Evolutionary conservation across 2,888 invertebrate species (phyloP), one percentile per base, ranked within the genome.

Genomic region (Scaptomyza caliginosa): DNA sequence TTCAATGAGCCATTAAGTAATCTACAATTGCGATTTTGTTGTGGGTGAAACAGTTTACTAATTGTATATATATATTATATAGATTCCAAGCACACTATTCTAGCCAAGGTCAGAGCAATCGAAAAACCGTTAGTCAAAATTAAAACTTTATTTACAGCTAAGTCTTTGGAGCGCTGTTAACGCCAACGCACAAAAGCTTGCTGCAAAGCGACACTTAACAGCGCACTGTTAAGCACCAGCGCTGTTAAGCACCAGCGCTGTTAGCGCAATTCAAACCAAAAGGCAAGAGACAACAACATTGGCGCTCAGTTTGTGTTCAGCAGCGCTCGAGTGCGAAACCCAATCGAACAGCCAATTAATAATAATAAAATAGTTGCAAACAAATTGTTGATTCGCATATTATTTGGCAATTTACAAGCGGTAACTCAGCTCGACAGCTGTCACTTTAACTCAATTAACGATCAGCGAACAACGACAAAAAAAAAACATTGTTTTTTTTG

Each of bases 371-470:
- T 26, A 51, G 26, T 40, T 43, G 45, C 38, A 43, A 43, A 55
- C 26, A 57, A 67, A 62, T 58, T 39, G 40, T 67, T 54, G 54
- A 74, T 59, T 54, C 51, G 70, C 57, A 56, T 54, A 49, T 76
- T 71, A 63, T 69, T 80, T 72, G 69, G 54, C 70, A 63, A 81
- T 59, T 73, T 42, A 51, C 42, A 54, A 48, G 45, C 21, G 76
- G 66, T 55, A 59, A 40, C 42, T 23, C 39, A 63, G 45, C 40
- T 46, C 57, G 56, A 67, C 67, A 67, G 65, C 80, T 84, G 84
- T 84, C 67, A 79, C 82, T 82, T 79, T 71, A 82, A 78, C 72
- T 82, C 78, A 84, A 85, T 82, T 79, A 85, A 81, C 79, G 79
- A 82, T 69, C 59, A 67, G 56, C 68, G 55, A 81, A 74, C 38